Evolutionary conservation across 1,140 invertebrate genomes (phyloP).

Genomic region (Pygmarrhopalites habei): DNA sequence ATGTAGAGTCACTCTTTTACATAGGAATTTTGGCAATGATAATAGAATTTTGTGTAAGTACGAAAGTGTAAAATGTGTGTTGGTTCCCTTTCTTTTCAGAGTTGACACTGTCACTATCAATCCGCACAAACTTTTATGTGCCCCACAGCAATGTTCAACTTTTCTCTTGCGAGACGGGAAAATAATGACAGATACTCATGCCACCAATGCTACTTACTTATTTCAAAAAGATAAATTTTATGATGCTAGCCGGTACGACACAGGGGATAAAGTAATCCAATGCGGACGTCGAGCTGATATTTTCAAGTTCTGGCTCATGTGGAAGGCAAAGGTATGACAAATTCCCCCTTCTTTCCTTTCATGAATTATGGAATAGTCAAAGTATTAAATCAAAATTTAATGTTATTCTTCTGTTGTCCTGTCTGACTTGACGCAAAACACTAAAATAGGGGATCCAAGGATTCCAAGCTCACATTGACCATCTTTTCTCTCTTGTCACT

Average conservation of each 20-base stretch:
- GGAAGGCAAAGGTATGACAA: conserved; percentile 91
- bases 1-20: too few species aligned
- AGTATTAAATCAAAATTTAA: too few species aligned
- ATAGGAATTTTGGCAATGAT: too few species aligned
- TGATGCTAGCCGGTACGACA: conserved; percentile 73
- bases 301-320: conserved; percentile 96
- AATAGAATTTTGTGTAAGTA: too few species aligned
- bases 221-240: conserved; percentile 97
- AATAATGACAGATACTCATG: conserved; percentile 33
- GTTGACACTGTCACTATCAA: conserved; percentile 92
- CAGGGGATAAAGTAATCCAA: conserved; percentile 87
- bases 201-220: conserved; percentile 65
- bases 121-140: conserved; percentile 81
- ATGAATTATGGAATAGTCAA: too few species aligned
- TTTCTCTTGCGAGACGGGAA: conserved; percentile 58
- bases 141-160: conserved; percentile 82
- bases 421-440: too few species aligned
- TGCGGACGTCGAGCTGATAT: conserved; percentile 91
- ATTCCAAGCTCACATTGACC: conserved; percentile 70
- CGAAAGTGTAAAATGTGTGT: neutral
- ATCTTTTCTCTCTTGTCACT: conserved; percentile 63
- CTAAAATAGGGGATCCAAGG: conserved; percentile 67
- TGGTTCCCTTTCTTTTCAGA: conserved; percentile 49
- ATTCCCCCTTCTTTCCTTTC: too few species aligned
- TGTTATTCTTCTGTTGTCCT: too few species aligned